Evolutionary conservation across 2,797 vertebrate species (phyloP).

Genomic region (Aulostomus chinensis): DNA sequence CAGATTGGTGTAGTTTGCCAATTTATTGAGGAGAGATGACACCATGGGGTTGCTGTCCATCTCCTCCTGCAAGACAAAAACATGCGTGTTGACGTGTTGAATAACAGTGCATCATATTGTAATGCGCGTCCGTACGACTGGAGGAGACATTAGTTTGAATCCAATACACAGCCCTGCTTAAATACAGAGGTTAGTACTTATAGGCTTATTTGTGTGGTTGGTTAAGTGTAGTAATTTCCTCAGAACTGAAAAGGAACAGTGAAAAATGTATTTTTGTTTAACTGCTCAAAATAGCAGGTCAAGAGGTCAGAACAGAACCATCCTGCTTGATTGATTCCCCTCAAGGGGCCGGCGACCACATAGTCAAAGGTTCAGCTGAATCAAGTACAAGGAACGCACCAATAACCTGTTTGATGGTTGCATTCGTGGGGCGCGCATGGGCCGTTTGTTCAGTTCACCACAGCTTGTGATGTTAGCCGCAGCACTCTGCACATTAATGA

Average conservation of each 20-base stretch:
- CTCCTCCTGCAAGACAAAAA: slow-evolving; percentile 88
- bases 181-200: not conserved
- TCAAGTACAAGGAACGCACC: no score
- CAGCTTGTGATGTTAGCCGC: not conserved
- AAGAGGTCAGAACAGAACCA: slow-evolving; percentile 22
- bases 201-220: no score
- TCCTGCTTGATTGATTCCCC: slow-evolving; percentile 38
- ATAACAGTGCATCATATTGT: no score
- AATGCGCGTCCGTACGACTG: no score
- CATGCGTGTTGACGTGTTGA: not conserved
- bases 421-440: no score
- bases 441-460: no score
- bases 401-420: no score
- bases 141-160: no score
- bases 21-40: slow-evolving; percentile 93
- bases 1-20: slow-evolving; percentile 96
- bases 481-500: slow-evolving; percentile 15
- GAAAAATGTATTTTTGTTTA: slow-evolving; percentile 13
- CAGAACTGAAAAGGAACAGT: slow-evolving; percentile 14
- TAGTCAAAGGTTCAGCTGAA: slow-evolving; percentile 23
- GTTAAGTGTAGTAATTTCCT: no score
- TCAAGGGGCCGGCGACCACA: slow-evolving; percentile 35
- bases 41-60: slow-evolving; percentile 99
- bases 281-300: slow-evolving; percentile 29
- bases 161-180: no score